A percentile compares a stretch with the other conserved stretches of the same genome.
These are phyloP conservation scores for Ophiodon elongatus DNA, from an alignment of 2,113 vertebrate species.

Conservation along the genomic window DNA sequence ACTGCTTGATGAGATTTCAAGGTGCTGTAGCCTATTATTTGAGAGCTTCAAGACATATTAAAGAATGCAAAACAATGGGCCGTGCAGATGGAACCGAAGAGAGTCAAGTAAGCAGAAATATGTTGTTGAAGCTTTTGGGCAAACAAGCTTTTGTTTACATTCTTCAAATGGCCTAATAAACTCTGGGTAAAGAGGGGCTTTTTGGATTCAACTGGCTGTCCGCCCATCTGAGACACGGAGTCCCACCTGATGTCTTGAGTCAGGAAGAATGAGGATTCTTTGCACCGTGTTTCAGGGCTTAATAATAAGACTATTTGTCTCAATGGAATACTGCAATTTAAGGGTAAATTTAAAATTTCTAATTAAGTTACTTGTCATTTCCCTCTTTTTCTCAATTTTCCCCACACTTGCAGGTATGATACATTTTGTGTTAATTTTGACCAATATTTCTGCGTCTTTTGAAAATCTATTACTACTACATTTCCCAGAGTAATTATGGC, in stretches of 20 bases:
- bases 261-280: neutral
- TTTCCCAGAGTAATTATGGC: neutral
- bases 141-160: constrained; percentile 11
- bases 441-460: neutral
- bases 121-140: neutral
- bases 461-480: neutral
- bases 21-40: constrained; percentile 25
- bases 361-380: neutral
- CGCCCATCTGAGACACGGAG: neutral
- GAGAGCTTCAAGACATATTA: constrained; percentile 32
- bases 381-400: neutral
- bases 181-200: neutral
- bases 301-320: neutral
- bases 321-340: neutral
- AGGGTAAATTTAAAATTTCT: neutral
- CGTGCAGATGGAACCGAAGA: constrained; percentile 8
- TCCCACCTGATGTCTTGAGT: neutral
- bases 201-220: neutral
- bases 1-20: constrained; percentile 43
- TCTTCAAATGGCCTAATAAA: constrained; percentile 3
- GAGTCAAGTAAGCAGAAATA: constrained; percentile 34
- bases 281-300: neutral
- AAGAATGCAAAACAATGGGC: constrained; percentile 28
- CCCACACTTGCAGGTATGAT: neutral
- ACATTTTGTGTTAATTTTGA: neutral